Evolutionary conservation across 2,888 invertebrate species (phyloP).

Genomic region (Nomada goodeniana): DNA sequence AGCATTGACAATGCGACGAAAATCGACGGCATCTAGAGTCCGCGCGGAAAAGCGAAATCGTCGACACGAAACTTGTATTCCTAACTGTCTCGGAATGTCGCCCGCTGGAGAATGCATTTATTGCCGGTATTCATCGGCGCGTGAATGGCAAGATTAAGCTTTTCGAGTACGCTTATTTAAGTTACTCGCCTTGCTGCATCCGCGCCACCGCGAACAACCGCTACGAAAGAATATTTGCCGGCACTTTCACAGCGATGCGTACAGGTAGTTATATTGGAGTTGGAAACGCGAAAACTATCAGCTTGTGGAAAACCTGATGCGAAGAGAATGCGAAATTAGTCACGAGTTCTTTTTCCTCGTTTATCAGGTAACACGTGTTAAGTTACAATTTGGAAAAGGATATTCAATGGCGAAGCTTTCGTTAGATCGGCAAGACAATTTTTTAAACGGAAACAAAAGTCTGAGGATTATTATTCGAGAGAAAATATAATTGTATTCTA

Average conservation of each 20-base stretch:
- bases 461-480: no score
- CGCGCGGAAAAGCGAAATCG: constrained; percentile 42
- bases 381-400: no score
- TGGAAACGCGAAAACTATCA: constrained; percentile 6
- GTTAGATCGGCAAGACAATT: no score
- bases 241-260: constrained; percentile 10
- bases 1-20: constrained; percentile 26
- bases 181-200: constrained; percentile 49
- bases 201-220: constrained; percentile 20
- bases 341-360: background rate
- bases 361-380: no score
- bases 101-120: constrained; percentile 50
- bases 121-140: constrained; percentile 60
- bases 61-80: constrained; percentile 45
- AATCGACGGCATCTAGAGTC: constrained; percentile 25
- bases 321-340: background rate
- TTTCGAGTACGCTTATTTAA: constrained; percentile 57
- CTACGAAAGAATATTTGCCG: constrained; percentile 52
- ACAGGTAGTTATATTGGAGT: constrained; percentile 26
- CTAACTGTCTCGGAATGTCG: constrained; percentile 48
- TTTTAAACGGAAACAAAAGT: no score
- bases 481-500: no score
- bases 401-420: no score
- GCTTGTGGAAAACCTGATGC: background rate
- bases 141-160: constrained; percentile 61